Base-by-base conservation (phyloP, 2,797 vertebrate species). In the Tapirus indicus region DNA sequence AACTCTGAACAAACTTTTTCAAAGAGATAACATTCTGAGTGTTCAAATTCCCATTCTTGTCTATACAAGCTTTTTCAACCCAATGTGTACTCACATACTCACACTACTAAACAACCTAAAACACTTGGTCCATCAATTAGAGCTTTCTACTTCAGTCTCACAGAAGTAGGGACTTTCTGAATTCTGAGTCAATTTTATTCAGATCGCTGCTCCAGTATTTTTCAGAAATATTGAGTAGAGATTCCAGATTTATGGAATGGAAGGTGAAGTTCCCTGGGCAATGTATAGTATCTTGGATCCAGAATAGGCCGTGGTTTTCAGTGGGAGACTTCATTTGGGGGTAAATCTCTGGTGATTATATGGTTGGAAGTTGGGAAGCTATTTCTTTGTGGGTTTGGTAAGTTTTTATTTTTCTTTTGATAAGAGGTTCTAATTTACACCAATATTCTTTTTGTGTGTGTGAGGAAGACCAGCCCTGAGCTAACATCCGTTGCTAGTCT, bases 341-440 rank as follows among this genome's bases (percentile, higher is more conserved):
- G 10, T 38, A 60, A 54, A 72, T 29, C 27, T 97, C 44, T 87
- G 49, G 12, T 32, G 13, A 29, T 69, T 71, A 44, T 2, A 41
- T n/a, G 23, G 35, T 66, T 86, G 4, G 38, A 62, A 66, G 1
- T 35, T 75, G 21, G 29, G 44, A 80, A 74, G 20, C 2, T 29
- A 10, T 21, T 29, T 58, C n/a, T 72, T 5, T 44, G 8, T 64
- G 12, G 2, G 2, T 58, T 62, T 78, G 21, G 5, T 35, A 88
- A 93, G 13, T 7, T 80, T 84, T 88, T 74, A 21, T 74, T 86
- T 94, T 62, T 68, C 12, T 69, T 74, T 92, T 32, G 18, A 3
- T 68, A 49, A 56, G 23, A 89, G 44, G 71, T 94, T 93, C 74
- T 66, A 74, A 79, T 69, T 86, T 64, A 93, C 0, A 60, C 5